phyloP scores from a whole-genome alignment of 37 sponge, comb jelly and placozoan species.

The Geodia barretti region DNA sequence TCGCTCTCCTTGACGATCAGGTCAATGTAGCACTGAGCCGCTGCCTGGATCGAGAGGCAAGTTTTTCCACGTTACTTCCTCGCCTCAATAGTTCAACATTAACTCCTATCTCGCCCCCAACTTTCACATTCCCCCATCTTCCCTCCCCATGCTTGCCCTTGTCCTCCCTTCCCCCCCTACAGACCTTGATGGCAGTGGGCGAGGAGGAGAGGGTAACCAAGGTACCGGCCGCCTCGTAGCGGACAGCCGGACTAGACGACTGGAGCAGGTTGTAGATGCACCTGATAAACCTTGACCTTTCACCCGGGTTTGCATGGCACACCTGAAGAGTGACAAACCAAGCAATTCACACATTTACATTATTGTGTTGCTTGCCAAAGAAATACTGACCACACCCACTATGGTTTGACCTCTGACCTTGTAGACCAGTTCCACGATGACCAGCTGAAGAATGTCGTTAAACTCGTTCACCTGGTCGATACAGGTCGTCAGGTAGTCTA shows the following conservation, averaged over 20 bases:
- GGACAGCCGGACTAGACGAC: constrained; percentile 87
- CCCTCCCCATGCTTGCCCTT: too few species aligned
- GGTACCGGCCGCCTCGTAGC: constrained; percentile 98
- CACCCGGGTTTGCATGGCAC: constrained; percentile 89
- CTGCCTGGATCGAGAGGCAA: constrained; percentile 78
- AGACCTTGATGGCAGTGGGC: constrained; percentile 95
- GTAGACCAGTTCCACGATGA: constrained; percentile 99
- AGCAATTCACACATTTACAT: not conserved
- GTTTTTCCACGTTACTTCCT: too few species aligned
- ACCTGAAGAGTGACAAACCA: constrained; percentile 49
- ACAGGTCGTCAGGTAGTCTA: constrained; percentile 94
- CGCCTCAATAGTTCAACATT: too few species aligned
- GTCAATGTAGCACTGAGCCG: constrained; percentile 96
- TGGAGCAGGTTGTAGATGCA: constrained; percentile 96
- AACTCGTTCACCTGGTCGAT: constrained; percentile 96
- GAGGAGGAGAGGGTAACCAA: constrained; percentile 96
- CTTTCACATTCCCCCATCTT: too few species aligned
- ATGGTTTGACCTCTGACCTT: constrained; percentile 60
- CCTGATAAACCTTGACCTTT: constrained; percentile 93
- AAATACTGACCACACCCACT: not conserved
- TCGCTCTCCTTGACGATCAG: constrained; percentile 98
- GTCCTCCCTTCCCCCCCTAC: too few species aligned
- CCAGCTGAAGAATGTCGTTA: constrained; percentile 97
- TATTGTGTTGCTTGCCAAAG: not conserved
- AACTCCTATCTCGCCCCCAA: too few species aligned